Base-by-base conservation (phyloP, 2,888 invertebrate species). In the Sericinus montela region DNA sequence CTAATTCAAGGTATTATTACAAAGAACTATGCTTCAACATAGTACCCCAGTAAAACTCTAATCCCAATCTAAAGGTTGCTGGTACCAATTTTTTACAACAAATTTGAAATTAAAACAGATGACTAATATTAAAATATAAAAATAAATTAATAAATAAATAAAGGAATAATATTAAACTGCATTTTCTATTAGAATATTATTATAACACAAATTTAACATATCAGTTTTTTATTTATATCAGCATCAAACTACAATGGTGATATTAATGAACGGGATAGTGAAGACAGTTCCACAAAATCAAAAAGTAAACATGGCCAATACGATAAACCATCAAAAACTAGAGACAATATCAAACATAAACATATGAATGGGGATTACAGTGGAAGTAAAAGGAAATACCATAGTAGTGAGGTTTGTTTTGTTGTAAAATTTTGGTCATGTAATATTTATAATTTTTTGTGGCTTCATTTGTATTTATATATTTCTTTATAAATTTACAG, bases 401-500 rank as follows among this genome's bases (percentile, higher is more conserved):
- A 79, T 23, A 85, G 80, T 55, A 84, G 82, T 71, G 87, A 86
- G 81, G 87, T 88, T 47, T 62, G 72, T 67, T 10, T 8, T 30
- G 11, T 0, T 10, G 4, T 29, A 10, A n/a, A 29, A 9, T 19
- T 19, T 19, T 2, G 19, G 19, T 19, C 19, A 19, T 19, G 2
- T 19, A 3, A 3, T 19, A 19, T 19, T 19, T 19, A 19, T 19
- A 3, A 19, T 19, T 19, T 19, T 19, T 19, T 5, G 19, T 19
- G 19, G 5, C 5, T 19, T 19, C 5, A 19, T 19, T n/a, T n/a
- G n/a, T n/a, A n/a, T n/a, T n/a, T n/a, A n/a, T n/a, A n/a, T n/a
- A n/a, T 19, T 19, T 19, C 5, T 19, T 2, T 19, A 19, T 19
- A 3, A 19, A 32, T 6, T 74, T 54, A 14, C 56, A 86, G 85